Percentiles rank a stretch among this genome's conserved stretches.
Evolutionary conservation across 1,140 invertebrate genomes (phyloP).

Genomic region (Pogonomyrmex barbatus): DNA sequence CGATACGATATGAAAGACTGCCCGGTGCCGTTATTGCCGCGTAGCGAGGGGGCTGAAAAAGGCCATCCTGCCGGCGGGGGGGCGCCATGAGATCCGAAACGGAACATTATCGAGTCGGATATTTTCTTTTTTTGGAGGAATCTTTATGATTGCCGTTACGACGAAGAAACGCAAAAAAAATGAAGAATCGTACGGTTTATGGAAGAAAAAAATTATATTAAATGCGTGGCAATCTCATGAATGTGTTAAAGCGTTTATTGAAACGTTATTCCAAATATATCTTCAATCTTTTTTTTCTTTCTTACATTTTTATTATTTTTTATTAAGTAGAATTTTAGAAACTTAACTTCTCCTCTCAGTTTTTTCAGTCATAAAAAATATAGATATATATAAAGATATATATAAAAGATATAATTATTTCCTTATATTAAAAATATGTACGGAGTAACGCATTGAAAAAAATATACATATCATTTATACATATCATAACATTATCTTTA

Average conservation of each 20-base stretch:
- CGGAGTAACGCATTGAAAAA: background rate
- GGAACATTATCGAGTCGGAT: conserved; percentile 74
- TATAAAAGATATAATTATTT: background rate
- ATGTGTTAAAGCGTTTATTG: background rate
- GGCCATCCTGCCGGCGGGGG: conserved; percentile 56
- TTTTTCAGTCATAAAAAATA: background rate
- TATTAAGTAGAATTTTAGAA: background rate
- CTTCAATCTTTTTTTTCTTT: background rate
- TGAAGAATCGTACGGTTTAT: conserved; percentile 19
- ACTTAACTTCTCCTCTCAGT: background rate
- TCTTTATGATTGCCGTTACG: conserved; percentile 73
- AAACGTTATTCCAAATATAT: conserved; percentile 20
- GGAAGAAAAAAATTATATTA: conserved; percentile 9
- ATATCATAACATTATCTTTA: background rate
- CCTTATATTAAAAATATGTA: conserved; percentile 9
- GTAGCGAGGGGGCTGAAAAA: conserved; percentile 61
- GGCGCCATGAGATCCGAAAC: conserved; percentile 61
- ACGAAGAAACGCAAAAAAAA: conserved; percentile 37
- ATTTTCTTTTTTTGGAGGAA: conserved; percentile 69
- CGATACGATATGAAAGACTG: conserved; percentile 82
- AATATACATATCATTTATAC: background rate
- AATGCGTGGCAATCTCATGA: background rate
- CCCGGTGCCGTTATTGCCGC: conserved; percentile 75
- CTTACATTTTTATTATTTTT: background rate
- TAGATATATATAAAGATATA: background rate